A percentile compares a stretch with the other conserved stretches of the same genome.
Evolutionary conservation across 2,888 invertebrate genomes (phyloP).

Genomic region (Plagodis dolabraria): DNA sequence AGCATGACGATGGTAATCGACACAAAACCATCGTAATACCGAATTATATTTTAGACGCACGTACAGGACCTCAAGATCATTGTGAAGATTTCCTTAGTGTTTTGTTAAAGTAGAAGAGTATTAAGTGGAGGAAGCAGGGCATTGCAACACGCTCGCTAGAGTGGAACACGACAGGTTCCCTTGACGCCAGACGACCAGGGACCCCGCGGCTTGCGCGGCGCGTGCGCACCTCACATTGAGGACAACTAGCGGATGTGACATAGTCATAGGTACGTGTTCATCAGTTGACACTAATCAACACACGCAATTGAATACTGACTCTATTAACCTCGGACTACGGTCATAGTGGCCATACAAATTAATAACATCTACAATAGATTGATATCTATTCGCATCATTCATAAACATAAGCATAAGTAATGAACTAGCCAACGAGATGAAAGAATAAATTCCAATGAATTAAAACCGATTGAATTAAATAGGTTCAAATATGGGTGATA

Average conservation of each 20-base stretch:
- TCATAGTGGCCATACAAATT: constrained; percentile 26
- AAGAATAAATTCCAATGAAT: constrained; percentile 2
- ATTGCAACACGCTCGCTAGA: constrained; percentile 63
- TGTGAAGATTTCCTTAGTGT: constrained; percentile 16
- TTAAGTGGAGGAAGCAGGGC: constrained; percentile 54
- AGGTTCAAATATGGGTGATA: too few species aligned
- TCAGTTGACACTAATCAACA: constrained; percentile 49
- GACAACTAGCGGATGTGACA: constrained; percentile 61
- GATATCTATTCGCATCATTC: constrained; percentile 19
- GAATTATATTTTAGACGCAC: neutral
- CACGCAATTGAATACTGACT: constrained; percentile 43
- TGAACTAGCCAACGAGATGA: neutral
- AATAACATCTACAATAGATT: constrained; percentile 19
- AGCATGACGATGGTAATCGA: constrained; percentile 1
- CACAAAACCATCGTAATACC: neutral
- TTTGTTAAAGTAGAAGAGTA: constrained; percentile 14
- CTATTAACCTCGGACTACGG: constrained; percentile 41
- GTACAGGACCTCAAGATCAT: constrained; percentile 4
- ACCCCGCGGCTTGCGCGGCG: constrained; percentile 43
- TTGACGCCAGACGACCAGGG: constrained; percentile 56
- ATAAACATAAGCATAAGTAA: constrained; percentile 9
- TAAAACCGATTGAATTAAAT: neutral
- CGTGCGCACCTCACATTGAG: constrained; percentile 69
- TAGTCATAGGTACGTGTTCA: constrained; percentile 45
- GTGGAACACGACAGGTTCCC: constrained; percentile 80